Evolutionary conservation across 2,888 invertebrate genomes (phyloP), one percentile per base, ranked within the genome.

Genomic region (Drosophila pegasa): DNA sequence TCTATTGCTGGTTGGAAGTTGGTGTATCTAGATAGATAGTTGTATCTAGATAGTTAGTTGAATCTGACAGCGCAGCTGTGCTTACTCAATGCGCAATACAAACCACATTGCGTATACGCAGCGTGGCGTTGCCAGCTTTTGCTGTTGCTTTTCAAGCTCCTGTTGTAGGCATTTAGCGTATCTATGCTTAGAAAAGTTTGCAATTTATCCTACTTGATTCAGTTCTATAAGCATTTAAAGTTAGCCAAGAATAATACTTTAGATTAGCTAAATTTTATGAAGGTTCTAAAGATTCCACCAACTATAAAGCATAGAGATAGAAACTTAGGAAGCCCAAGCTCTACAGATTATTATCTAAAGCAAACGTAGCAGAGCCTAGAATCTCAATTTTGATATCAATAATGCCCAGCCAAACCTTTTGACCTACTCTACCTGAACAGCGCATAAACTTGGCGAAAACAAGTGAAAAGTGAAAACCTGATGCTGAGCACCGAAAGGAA

Each of bases 371-470:
- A 43, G 16, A 60, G 48, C 12, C 40, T 45, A 56, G 57, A 57
- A 58, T 58, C 69, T 75, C 79, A 82, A 82, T 82, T 79, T 82
- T 82, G 71, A 85, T 78, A 81, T 85, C 82, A 78, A 75, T 75
- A 79, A 78, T 72, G 69, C 65, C 67, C 57, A 22, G 25, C 71
- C 54, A 58, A 75, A 52, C 69, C 74, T 43, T 75, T 75, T 75
- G 75, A 75, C 74, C 74, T 75, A 70, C 69, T 73, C 69, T 67
- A 66, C 67, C 56, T 72, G 65, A 37, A 37, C 41, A 33, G 50
- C 37, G 38, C 20, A 73, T 61, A 72, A 71, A 61, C 37, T 61
- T 54, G 60, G 35, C 55, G 38, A 55, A 43, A 56, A 40, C 40
- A 40, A 29, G 29, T 31, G 38, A 54, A 71, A 71, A 72, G 67